Evolutionary conservation across 2,113 vertebrate species (phyloP), one percentile per base, ranked within the genome.

Genomic region (Siniperca chuatsi): DNA sequence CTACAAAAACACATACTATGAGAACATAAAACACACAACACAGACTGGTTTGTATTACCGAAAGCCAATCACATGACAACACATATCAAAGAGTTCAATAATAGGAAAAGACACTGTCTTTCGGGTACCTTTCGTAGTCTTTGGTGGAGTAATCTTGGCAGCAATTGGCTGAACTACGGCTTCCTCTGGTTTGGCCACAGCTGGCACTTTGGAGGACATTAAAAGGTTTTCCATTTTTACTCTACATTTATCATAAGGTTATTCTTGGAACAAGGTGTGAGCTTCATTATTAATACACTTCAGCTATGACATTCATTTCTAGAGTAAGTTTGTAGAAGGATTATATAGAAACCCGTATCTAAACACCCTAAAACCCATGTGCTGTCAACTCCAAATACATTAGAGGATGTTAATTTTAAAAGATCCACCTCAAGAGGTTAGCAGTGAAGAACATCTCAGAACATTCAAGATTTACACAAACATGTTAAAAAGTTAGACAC

Each of bases 341-440:
- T 60, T 65, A 40, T 35, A 55, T 33, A n/a, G 7, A 60, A 50
- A 68, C 3, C n/a, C 18, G 7, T 6, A 52, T 52, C n/a, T 54
- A 55, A 68, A 48, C 44, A 20, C 16, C 20, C 5, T 29, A 54
- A 79, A 79, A 44, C n/a, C 15, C 8, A 15, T 44, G 10, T 57
- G 9, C 25, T 23, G 44, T 73, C 54, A 71, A 61, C 21, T 44
- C 37, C 29, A 10, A 25, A 72, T 23, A 40, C 8, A 29, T 69
- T 15, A 65, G 54, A 67, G 0, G 0, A 0, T 52, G 61, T 64
- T 76, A 25, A 46, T 42, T 46, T 52, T n/a, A 37, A 81, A 75
- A 80, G 65, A 67, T 40, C 8, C 40, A 48, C 11, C 20, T 79
- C 5, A 93, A 92, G 86, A 86, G 79, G 84, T 92, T 79, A 79